Percentiles rank a stretch among this genome's conserved stretches.
Conservation (phyloP, 2,797 vertebrate species). For the Lutjanus argentimaculatus region DNA sequence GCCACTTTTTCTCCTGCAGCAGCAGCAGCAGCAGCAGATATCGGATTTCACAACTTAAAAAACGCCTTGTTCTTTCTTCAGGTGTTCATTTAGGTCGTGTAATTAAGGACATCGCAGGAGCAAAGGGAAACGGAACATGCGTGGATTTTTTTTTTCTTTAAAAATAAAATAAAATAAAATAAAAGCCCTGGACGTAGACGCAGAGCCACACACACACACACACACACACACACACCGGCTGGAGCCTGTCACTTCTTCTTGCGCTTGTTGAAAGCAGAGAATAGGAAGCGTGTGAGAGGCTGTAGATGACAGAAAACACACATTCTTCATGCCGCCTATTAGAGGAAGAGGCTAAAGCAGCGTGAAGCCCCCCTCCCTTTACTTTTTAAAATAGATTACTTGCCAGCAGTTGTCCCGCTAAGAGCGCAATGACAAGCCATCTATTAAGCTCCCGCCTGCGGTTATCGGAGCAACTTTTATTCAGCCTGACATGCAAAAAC, state of each 20-base stretch:
- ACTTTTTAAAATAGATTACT: constrained; percentile 86
- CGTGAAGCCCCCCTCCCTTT: constrained; percentile 80
- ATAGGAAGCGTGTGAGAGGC: constrained; percentile 89
- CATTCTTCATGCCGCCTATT: constrained; percentile 90
- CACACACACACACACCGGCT: constrained; percentile 83
- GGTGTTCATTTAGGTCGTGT: constrained; percentile 94
- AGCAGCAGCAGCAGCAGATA: constrained; percentile 61
- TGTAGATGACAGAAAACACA: constrained; percentile 93
- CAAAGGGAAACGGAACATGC: constrained; percentile 87
- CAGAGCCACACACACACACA: constrained; percentile 85
- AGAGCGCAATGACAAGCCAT: constrained; percentile 76
- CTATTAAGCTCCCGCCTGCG: constrained; percentile 72
- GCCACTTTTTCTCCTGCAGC: constrained; percentile 91
- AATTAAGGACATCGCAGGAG: constrained; percentile 89
- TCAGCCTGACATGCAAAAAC: constrained; percentile 81
- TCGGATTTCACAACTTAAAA: constrained; percentile 95
- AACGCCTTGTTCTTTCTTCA: constrained; percentile 91
- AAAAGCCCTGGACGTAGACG: constrained; percentile 39
- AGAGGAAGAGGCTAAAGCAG: constrained; percentile 91
- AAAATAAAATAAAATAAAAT: too few relatives aligned
- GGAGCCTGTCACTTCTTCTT: constrained; percentile 95
- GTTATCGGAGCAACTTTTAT: constrained; percentile 86
- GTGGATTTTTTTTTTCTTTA: constrained; percentile 14
- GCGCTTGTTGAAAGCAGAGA: constrained; percentile 92
- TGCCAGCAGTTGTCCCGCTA: constrained; percentile 79